These are phyloP conservation scores for Meriones unguiculatus DNA, from an alignment of 2,113 vertebrate genomes.

Conservation along the genomic window DNA sequence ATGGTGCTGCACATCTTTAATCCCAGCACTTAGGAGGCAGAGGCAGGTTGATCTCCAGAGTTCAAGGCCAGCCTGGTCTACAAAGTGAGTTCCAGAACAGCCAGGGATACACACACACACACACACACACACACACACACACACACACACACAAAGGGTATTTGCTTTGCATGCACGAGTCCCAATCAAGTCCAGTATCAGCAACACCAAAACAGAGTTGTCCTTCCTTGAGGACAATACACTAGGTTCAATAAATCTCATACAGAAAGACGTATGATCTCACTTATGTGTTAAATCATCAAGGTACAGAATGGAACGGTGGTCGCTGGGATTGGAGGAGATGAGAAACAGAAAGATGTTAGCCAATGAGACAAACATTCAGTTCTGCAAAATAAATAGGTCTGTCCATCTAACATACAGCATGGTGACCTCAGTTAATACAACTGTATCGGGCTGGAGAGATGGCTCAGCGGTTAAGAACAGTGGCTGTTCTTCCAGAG, in stretches of 20 bases:
- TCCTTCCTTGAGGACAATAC: not conserved
- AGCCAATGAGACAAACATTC: not conserved
- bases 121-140: too few relatives aligned
- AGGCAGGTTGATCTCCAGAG: too few relatives aligned
- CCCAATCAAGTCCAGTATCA: not conserved
- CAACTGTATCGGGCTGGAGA: not conserved
- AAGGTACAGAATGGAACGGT: not conserved
- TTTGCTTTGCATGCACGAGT: not conserved
- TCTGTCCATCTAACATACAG: not conserved
- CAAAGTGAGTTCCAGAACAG: too few relatives aligned
- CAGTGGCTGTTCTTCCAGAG: too few relatives aligned
- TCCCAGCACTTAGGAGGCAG: too few relatives aligned
- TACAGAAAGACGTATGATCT: slow-evolving; percentile 5
- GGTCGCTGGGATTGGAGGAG: not conserved
- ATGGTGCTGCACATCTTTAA: too few relatives aligned
- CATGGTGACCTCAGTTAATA: not conserved
- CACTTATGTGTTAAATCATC: not conserved
- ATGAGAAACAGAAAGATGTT: not conserved
- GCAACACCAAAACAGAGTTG: not conserved
- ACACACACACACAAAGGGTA: too few relatives aligned
- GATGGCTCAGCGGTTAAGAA: too few relatives aligned
- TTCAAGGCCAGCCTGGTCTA: too few relatives aligned
- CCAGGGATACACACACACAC: too few relatives aligned
- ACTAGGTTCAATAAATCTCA: not conserved
- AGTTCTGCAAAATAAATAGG: not conserved